These are phyloP conservation scores for Azemiops feae DNA, from an alignment of 2,113 vertebrate genomes.

Conservation along the genomic window DNA sequence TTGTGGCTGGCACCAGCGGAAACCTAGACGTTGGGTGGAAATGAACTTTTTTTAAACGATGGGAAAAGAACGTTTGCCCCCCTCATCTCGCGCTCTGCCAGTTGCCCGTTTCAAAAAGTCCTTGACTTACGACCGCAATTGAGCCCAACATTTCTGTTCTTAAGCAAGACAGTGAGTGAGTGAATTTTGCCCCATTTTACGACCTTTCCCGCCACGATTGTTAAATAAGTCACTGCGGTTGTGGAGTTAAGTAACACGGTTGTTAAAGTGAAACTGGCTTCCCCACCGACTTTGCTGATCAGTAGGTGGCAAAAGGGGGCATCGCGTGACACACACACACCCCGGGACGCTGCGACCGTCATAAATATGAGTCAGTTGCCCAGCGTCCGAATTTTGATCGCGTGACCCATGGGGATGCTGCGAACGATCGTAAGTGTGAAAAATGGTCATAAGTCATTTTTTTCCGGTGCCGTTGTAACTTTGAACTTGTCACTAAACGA, in stretches of 20 bases:
- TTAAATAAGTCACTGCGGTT: not conserved
- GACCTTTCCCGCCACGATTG: not conserved
- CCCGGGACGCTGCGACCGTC: not conserved
- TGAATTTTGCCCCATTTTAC: not conserved
- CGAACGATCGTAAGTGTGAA: not conserved
- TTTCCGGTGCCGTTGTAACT: not conserved
- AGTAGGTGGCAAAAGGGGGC: too few relatives aligned
- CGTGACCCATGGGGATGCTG: fast-evolving
- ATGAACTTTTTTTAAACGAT: not conserved
- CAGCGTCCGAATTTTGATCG: not conserved
- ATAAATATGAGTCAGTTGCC: not conserved
- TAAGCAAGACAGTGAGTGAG: too few relatives aligned
- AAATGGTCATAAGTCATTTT: not conserved
- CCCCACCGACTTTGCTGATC: too few relatives aligned
- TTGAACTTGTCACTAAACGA: not conserved
- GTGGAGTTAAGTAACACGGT: not conserved
- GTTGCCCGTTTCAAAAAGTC: not conserved
- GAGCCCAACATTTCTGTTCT: too few relatives aligned
- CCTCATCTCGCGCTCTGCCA: fast-evolving
- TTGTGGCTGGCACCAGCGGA: slow-evolving; percentile 62
- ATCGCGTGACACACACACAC: too few relatives aligned
- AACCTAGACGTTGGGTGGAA: slow-evolving; percentile 58
- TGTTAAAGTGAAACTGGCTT: not conserved
- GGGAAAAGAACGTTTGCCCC: not conserved
- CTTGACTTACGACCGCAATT: not conserved